Conservation (phyloP, 2,113 vertebrate genomes). For the Mesocricetus auratus region DNA sequence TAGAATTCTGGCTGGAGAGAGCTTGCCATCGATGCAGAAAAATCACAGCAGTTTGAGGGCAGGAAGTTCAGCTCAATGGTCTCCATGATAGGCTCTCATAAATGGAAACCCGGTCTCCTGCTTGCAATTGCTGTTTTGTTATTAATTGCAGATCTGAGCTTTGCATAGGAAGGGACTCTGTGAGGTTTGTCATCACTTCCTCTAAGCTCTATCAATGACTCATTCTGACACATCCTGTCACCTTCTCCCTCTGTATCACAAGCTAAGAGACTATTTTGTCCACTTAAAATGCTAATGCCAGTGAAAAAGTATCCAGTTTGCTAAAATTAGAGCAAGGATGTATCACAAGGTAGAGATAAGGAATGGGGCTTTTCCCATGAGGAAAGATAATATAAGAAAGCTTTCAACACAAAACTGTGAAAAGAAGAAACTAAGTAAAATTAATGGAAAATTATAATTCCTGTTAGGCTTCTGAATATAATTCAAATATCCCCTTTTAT, state of each 20-base stretch:
- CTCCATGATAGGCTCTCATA: not conserved
- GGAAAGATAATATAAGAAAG: not conserved
- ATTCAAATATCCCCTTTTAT: not conserved
- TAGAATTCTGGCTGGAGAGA: constrained; percentile 66
- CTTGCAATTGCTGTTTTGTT: not conserved
- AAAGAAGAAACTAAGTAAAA: constrained; percentile 50
- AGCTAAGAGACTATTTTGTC: not conserved
- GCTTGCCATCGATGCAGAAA: constrained; percentile 61
- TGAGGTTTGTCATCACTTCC: not conserved
- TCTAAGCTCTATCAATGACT: not conserved
- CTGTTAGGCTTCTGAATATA: not conserved
- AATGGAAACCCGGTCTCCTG: not conserved
- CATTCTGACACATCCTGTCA: not conserved
- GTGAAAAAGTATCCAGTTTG: constrained; percentile 4
- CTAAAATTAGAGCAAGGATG: not conserved
- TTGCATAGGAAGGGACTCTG: not conserved
- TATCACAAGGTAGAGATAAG: not conserved
- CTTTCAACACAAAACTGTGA: not conserved
- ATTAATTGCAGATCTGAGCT: not conserved
- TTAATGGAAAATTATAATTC: not conserved
- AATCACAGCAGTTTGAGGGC: constrained; percentile 40
- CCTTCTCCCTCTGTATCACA: not conserved
- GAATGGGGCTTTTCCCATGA: not conserved
- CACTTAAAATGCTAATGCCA: not conserved
- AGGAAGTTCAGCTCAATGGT: not conserved